Evolutionary conservation across 1,140 invertebrate species (phyloP), one percentile per base, ranked within the genome.

Genomic region (Diorhabda elongata): DNA sequence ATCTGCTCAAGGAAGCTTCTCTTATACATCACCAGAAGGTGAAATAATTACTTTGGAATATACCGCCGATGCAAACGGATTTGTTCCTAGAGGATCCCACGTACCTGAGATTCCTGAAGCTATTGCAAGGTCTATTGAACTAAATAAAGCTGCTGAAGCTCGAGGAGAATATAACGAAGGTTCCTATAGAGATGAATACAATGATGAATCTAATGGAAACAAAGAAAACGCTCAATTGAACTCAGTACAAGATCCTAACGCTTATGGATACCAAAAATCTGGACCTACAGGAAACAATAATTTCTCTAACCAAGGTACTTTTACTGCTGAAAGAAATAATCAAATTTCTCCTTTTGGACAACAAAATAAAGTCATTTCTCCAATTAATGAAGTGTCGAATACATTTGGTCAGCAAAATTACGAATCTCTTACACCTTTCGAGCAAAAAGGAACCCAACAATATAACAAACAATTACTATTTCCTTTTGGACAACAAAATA

Each of bases 61-160:
- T 72, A 84, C 84, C 41, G 86, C 87, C 5, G 86, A 87, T 67
- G 83, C 84, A 64, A 82, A 84, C 45, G 87, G 87, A 9, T 88
- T 86, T 76, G 81, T 81, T 65, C 79, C 85, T 3, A 73, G 82
- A 60, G 83, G 83, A 3, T 52, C 74, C 6, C 83, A 84, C 73
- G 75, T 86, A 5, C 85, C 85, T 1, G 83, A 83, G 45, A 81
- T 84, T 4, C 83, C 84, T 3, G 77, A 71, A 56, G 77, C 74
- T 8, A 87, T 87, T 73, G 66, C 83, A 26, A 80, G 81, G 57
- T 75, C 84, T 3, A 71, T 87, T 8, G 81, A 86, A 71, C 84
- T 81, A 78, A 85, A 76, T 61, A 74, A 73, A 42, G 76, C 75
- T 41, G 76, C 74, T 62, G 75, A 75, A 67, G 76, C 76, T 52